Percentiles rank a stretch among this genome's conserved stretches.
Conservation (phyloP, 1,140 invertebrate species). For the Parasteatoda tepidariorum region DNA sequence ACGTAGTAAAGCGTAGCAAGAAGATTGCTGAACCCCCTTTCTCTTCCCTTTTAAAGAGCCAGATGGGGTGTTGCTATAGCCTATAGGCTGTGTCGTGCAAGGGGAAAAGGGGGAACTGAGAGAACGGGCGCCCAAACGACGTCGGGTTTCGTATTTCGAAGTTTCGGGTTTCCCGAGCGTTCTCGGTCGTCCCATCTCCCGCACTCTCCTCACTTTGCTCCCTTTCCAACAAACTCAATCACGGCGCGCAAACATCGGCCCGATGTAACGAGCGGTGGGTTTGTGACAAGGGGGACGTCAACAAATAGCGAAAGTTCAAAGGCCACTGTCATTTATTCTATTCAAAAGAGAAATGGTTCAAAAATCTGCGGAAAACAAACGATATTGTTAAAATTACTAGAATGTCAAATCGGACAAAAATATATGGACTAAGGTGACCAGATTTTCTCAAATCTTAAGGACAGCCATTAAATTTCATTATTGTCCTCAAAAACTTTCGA, state of each 20-base stretch:
- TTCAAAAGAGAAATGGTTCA: background rate
- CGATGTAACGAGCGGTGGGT: slow-evolving; percentile 39
- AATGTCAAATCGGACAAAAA: too few species aligned
- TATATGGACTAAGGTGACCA: too few species aligned
- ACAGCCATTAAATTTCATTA: too few species aligned
- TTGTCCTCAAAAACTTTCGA: too few species aligned
- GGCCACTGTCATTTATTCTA: background rate
- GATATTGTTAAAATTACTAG: background rate
- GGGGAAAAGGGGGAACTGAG: slow-evolving; percentile 10
- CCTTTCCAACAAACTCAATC: slow-evolving; percentile 60
- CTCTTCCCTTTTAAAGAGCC: slow-evolving; percentile 22
- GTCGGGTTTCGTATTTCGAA: slow-evolving; percentile 49
- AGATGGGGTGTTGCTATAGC: slow-evolving; percentile 17
- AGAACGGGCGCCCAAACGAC: slow-evolving; percentile 36
- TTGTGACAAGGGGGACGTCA: slow-evolving; percentile 4
- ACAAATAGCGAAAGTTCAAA: background rate
- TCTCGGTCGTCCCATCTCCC: slow-evolving; percentile 29
- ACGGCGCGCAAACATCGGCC: slow-evolving; percentile 53
- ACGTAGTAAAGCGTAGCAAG: background rate
- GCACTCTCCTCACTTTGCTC: slow-evolving; percentile 39
- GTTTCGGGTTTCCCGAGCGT: slow-evolving; percentile 47
- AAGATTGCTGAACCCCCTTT: slow-evolving; percentile 28
- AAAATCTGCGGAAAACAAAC: background rate
- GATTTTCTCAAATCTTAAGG: too few species aligned
- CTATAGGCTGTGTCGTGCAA: background rate